Base-by-base conservation (phyloP, 1,140 invertebrate species). In the Teleopsis dalmanni region DNA sequence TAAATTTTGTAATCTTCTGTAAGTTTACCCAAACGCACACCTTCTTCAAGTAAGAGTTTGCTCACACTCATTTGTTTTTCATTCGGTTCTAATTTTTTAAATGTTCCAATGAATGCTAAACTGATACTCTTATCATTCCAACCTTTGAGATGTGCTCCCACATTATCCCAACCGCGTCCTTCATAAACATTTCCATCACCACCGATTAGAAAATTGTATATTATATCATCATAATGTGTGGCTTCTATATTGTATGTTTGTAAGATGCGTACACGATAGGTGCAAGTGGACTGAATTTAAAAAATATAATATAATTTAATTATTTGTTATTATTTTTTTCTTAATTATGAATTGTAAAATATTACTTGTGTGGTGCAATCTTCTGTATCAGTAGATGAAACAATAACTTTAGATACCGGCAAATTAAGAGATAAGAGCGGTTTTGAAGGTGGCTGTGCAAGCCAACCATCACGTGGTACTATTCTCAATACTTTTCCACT, bases 181-280 rank as follows among this genome's bases (percentile, higher is more conserved):
- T 80, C 78, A 56, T 82, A 84, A 0, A 77, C 73, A 13, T 75
- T 75, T 0, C 81, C 81, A 62, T 84, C 82, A 25, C 77, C 78
- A 4, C 81, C 82, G 29, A 85, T 75, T 22, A 84, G 49, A 53
- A 83, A 84, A 52, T 74, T 81, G 50, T 81, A 82, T 3, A 72
- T 77, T 13, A 83, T 80, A 50, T 83, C 81, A 25, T 57, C 60
- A 67, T 74, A 77, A n/a, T 64, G 60, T 14, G 63, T 58, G 52
- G 78, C 80, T 51, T 87, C 81, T n/a, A 89, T 84, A 59, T 88
- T 84, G 52, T 77, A 87, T 13, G 76, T 80, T 68, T 89, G 86
- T 18, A 84, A 81, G 3, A 72, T 51, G 27, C 80, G 74, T 2
- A 86, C 81, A 0, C 70, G 69, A 0, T 64, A 59, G 0, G 68